Conservation (phyloP, 2,888 invertebrate species). For the Theristus sp. region DNA sequence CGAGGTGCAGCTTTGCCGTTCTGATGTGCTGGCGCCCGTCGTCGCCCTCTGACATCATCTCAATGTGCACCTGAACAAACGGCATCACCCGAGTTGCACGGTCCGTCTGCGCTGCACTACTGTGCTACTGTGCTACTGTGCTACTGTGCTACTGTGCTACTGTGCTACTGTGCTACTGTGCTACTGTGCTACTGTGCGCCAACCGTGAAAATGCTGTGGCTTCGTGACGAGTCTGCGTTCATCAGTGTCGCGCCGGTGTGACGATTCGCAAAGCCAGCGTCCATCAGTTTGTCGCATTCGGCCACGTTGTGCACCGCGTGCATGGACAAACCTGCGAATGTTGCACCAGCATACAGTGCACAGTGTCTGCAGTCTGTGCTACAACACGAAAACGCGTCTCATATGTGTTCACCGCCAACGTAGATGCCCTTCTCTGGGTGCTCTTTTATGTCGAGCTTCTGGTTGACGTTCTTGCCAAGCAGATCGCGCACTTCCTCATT, state of each 20-base stretch:
- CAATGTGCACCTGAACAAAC: too few species aligned
- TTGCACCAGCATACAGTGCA: neutral
- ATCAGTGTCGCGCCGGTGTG: conserved; percentile 66
- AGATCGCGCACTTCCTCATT: conserved; percentile 58
- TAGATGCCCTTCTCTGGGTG: conserved; percentile 40
- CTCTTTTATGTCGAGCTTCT: conserved; percentile 47
- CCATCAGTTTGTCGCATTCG: conserved; percentile 56
- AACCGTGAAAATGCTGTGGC: conserved; percentile 69
- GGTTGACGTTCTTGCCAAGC: conserved; percentile 42
- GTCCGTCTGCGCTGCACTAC: too few species aligned
- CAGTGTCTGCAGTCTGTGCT: neutral
- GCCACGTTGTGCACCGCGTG: conserved; percentile 56
- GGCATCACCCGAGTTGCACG: too few species aligned
- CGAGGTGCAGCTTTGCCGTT: conserved; percentile 59
- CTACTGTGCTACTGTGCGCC: too few species aligned
- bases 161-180: too few species aligned
- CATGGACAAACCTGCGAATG: conserved; percentile 43
- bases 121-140: too few species aligned
- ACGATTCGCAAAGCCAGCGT: conserved; percentile 55
- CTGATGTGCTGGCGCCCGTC: conserved; percentile 41
- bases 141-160: too few species aligned
- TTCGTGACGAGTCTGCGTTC: conserved; percentile 62
- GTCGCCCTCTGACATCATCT: conserved; percentile 47
- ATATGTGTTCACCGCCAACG: too few species aligned
- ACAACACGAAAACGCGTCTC: neutral